Evolutionary conservation across 2,797 vertebrate genomes (phyloP), one percentile per base, ranked within the genome.

Genomic region (Ispidina picta): DNA sequence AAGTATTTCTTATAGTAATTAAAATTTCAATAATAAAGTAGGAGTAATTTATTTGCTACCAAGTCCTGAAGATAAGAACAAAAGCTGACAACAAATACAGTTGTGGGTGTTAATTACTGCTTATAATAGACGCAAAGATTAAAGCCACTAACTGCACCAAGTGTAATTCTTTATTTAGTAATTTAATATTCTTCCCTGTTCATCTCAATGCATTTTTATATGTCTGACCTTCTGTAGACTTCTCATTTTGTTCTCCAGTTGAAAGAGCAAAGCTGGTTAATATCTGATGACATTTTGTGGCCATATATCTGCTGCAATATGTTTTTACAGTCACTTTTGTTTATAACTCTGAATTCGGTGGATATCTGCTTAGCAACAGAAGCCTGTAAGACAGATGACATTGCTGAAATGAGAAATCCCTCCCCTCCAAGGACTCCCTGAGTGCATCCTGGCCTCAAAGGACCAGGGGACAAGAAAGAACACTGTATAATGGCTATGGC

Each of bases 131-230:
- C 70, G 83, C 72, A 81, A 89, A 70, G 4, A 91, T 33, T 75
- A 86, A 13, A 94, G 73, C 71, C 44, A 92, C 76, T 71, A 89
- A 73, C 79, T 86, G 56, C 21, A 70, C 60, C 23, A 83, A 81
- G 44, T 78, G 29, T 91, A 92, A 89, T 88, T 91, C 87, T 92
- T 93, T 92, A 92, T 84, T 93, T 92, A 70, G 92, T 92, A 93
- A 93, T 90, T 88, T 92, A 95, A 94, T 93, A 89, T 89, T 92
- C 83, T 56, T 92, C 79, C 60, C 63, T 93, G 71, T 89, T 96
- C 83, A 88, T 89, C 86, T 93, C 93, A 94, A 95, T 96, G 83
- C 85, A 95, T 95, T 95, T 95, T 95, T 95, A 92, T 94, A 95
- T 54, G 26, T 86, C 92, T 95, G 95, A 96, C 93, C 94, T 96